Percentiles rank a stretch among this genome's conserved stretches.
phyloP scores from a whole-genome alignment of 2,797 vertebrate species.

The Bradypus variegatus region DNA sequence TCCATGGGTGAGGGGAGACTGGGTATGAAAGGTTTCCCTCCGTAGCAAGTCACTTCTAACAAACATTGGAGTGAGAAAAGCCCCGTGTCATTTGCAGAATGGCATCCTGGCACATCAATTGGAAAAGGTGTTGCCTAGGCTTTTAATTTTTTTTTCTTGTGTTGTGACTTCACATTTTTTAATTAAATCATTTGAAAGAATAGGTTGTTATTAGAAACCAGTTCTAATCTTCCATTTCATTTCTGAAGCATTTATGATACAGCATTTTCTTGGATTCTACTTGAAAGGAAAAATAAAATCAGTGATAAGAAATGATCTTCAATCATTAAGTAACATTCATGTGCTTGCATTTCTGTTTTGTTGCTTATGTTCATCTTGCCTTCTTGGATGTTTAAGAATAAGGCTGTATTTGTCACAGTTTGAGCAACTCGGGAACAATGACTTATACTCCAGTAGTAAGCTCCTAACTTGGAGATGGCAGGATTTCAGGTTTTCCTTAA shows the following conservation, averaged over 20 bases:
- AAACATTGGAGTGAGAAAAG: no score
- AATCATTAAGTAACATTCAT: neutral
- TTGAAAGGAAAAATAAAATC: slow-evolving; percentile 46
- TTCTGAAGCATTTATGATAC: slow-evolving; percentile 50
- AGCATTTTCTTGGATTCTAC: slow-evolving; percentile 57
- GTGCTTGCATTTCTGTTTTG: neutral
- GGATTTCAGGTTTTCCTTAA: neutral
- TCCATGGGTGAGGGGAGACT: no score
- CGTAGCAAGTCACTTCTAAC: neutral
- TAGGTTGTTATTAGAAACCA: slow-evolving; percentile 51
- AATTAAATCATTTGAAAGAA: slow-evolving; percentile 46
- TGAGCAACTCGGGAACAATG: neutral
- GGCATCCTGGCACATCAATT: neutral
- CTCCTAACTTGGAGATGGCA: neutral
- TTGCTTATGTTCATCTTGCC: neutral
- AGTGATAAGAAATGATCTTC: slow-evolving; percentile 13
- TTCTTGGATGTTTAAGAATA: neutral
- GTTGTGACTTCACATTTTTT: neutral
- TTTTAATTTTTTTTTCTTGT: no score
- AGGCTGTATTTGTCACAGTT: neutral
- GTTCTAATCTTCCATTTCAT: slow-evolving; percentile 47
- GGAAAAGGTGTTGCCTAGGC: neutral
- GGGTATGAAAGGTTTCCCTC: neutral
- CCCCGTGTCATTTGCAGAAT: rapidly evolving
- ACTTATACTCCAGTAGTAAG: neutral